These are phyloP conservation scores for Heliangelus exortis DNA, from an alignment of 2,797 vertebrate species.

Conservation along the genomic window DNA sequence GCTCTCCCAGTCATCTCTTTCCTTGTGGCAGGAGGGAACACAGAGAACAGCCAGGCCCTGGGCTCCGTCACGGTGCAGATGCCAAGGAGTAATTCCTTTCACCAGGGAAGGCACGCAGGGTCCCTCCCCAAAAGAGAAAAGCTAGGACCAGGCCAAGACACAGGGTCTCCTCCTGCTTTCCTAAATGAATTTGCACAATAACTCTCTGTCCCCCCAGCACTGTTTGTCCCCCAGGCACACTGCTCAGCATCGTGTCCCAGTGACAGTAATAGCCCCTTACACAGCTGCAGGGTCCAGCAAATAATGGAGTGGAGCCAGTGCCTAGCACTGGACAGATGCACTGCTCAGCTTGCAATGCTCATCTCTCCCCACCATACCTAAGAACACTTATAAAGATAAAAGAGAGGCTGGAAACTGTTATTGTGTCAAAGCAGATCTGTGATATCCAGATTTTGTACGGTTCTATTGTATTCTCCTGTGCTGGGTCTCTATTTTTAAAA, in stretches of 20 bases:
- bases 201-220: not conserved
- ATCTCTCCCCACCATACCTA: slow-evolving; percentile 45
- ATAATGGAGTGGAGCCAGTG: not conserved
- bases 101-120: accelerated
- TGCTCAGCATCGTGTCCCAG: not conserved
- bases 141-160: accelerated
- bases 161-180: not conserved
- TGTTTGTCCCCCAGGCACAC: not conserved
- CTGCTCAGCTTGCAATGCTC: not conserved
- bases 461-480: not conserved
- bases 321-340: accelerated
- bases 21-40: accelerated
- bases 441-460: not conserved
- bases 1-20: not conserved
- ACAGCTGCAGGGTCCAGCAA: not conserved
- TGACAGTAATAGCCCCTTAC: not conserved
- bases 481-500: slow-evolving; percentile 46
- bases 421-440: slow-evolving; percentile 45
- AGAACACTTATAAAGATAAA: slow-evolving; percentile 40
- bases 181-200: not conserved
- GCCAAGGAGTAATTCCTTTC: not conserved
- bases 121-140: accelerated
- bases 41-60: not conserved
- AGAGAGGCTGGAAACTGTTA: slow-evolving; percentile 4
- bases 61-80: accelerated